Evolutionary conservation across 2,113 vertebrate genomes (phyloP), one percentile per base, ranked within the genome.

Genomic region (Leptodactylus fuscus): DNA sequence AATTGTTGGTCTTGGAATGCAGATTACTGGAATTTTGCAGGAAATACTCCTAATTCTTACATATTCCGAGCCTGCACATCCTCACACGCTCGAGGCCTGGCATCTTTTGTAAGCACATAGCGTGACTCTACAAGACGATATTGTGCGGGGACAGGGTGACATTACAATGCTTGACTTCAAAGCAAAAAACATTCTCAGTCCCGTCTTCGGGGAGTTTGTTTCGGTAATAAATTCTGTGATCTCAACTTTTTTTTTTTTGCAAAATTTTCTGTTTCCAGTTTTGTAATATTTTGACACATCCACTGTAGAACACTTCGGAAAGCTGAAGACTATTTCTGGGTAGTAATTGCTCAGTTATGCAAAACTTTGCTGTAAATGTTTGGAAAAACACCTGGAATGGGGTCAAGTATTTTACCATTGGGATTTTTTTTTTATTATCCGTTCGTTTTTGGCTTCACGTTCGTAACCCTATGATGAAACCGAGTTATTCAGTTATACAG

Each of bases 1-100:
- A 91, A 92, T 58, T 83, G 81, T 91, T 94, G 93, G 93, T 93
- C 91, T 91, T 91, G 91, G 86, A 92, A 89, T 92, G 89, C 89
- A 92, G 90, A 88, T 91, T 93, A 89, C 89, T 93, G 89, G 91
- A 92, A 78, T 88, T 90, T 88, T 89, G 87, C 87, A 90, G 89
- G 88, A 88, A 89, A 90, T 91, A 89, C 86, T 75, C 78, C 58
- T 70, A 90, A 81, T 24, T 89, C 82, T 75, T 84, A 22, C 82
- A 12, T 1, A 0, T 80, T 85, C 49, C 11, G 88, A 88, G 84
- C 12, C 85, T 80, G 80, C 87, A 67, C 69, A 88, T 70, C 75
- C 70, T 74, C 49, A 88, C 90, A 62, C 36, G 65, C 46, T 88
- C 70, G 85, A 22, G 84, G 79, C 12, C 51, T 89, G 62, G 13